These are phyloP conservation scores for Patella pellucida DNA, from an alignment of 2,888 invertebrate species.

Conservation along the genomic window DNA sequence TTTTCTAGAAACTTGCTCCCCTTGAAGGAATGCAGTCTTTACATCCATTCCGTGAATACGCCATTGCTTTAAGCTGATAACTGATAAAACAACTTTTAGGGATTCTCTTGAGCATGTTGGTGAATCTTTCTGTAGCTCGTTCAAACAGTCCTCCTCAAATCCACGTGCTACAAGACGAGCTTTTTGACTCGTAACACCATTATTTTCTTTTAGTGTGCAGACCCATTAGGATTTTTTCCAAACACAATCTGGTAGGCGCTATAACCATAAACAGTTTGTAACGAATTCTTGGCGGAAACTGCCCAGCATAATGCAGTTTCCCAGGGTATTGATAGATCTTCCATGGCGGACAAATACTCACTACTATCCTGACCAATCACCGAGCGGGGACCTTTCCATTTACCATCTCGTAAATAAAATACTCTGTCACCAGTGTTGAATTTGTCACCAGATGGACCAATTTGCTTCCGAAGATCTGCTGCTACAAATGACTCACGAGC, in stretches of 20 bases:
- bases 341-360: background rate
- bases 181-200: background rate
- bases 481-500: constrained; percentile 2
- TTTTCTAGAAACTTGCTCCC: background rate
- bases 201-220: background rate
- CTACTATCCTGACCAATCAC: background rate
- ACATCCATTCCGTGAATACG: background rate
- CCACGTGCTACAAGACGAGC: background rate
- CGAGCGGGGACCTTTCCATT: background rate
- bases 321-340: too few relatives aligned
- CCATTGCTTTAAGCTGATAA: background rate
- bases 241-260: too few relatives aligned
- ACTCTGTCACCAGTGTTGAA: background rate
- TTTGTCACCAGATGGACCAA: background rate
- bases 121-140: background rate
- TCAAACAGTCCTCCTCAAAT: background rate
- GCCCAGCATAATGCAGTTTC: too few relatives aligned
- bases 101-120: background rate
- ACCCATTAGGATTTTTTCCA: too few relatives aligned
- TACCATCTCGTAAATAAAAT: background rate
- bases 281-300: too few relatives aligned
- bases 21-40: background rate
- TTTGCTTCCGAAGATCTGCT: background rate
- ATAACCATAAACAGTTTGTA: too few relatives aligned
- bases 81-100: background rate